Conservation (phyloP, 2,888 invertebrate genomes). For the Trichopoda pennipes region DNA sequence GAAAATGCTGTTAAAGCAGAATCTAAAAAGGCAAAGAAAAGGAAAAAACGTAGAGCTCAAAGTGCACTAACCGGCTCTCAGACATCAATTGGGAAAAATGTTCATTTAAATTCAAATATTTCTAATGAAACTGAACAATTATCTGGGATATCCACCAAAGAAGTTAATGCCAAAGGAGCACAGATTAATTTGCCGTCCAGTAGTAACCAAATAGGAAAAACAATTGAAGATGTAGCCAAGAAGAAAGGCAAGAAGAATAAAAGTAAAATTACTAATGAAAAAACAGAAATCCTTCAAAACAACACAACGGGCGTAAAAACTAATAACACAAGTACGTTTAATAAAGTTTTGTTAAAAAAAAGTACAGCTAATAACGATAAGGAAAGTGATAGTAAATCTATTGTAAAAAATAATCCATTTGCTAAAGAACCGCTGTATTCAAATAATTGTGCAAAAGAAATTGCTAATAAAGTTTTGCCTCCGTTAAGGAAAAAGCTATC, state of each 20-base stretch:
- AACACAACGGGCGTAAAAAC: neutral
- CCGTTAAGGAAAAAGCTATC: conserved; percentile 69
- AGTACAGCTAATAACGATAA: neutral
- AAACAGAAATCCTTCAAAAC: neutral
- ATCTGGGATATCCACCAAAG: conserved; percentile 19
- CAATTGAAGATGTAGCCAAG: neutral
- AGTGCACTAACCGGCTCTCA: neutral
- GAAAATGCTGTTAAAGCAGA: neutral
- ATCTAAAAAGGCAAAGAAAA: conserved; percentile 66
- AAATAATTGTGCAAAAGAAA: neutral
- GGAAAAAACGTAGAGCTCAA: conserved; percentile 62
- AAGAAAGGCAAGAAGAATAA: conserved; percentile 52
- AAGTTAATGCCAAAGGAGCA: conserved; percentile 16
- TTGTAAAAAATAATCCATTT: conserved; percentile 55
- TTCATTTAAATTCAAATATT: neutral
- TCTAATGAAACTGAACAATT: neutral
- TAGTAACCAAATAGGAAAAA: neutral
- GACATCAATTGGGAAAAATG: neutral
- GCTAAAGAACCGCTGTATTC: neutral
- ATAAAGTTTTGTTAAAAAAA: neutral
- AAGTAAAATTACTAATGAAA: conserved; percentile 5
- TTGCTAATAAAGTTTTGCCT: conserved; percentile 41
- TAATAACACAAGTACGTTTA: neutral
- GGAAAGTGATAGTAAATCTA: neutral
- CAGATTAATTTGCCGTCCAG: neutral